phyloP scores from a whole-genome alignment of 1,140 invertebrate species.

The Saxidomus purpurata region DNA sequence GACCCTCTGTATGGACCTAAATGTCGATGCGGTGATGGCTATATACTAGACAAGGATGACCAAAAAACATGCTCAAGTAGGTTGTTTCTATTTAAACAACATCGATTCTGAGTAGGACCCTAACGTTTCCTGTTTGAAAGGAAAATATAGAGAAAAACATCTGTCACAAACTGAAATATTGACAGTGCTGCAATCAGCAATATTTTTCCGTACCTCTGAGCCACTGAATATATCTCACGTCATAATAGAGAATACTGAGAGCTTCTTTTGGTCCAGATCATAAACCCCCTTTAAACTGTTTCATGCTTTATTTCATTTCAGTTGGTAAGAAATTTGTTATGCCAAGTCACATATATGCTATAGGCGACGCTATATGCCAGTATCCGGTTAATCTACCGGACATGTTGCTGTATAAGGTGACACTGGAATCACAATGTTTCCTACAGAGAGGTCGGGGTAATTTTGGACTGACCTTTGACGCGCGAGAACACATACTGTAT shows the following conservation, averaged over 20 bases:
- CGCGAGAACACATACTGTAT: slow-evolving; percentile 72
- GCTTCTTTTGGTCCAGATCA: too few relatives aligned
- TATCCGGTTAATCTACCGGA: slow-evolving; percentile 79
- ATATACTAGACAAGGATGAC: slow-evolving; percentile 36
- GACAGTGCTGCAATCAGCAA: too few relatives aligned
- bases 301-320: slow-evolving; percentile 40
- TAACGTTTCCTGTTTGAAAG: too few relatives aligned
- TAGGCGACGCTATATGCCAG: slow-evolving; percentile 77
- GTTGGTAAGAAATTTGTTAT: slow-evolving; percentile 67
- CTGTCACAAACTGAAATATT: too few relatives aligned
- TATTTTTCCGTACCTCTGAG: too few relatives aligned
- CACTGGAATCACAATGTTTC: slow-evolving; percentile 78
- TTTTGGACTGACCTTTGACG: slow-evolving; percentile 74
- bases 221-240: too few relatives aligned
- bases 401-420: slow-evolving; percentile 76
- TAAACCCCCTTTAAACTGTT: too few relatives aligned
- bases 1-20: slow-evolving; percentile 61
- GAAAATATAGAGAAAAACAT: too few relatives aligned
- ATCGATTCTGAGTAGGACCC: too few relatives aligned
- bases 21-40: slow-evolving; percentile 77
- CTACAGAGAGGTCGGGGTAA: slow-evolving; percentile 67
- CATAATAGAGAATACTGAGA: too few relatives aligned
- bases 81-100: too few relatives aligned
- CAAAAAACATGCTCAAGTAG: slow-evolving; percentile 35
- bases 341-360: slow-evolving; percentile 78